Conservation (phyloP, 2,113 vertebrate genomes). For the Perca flavescens region DNA sequence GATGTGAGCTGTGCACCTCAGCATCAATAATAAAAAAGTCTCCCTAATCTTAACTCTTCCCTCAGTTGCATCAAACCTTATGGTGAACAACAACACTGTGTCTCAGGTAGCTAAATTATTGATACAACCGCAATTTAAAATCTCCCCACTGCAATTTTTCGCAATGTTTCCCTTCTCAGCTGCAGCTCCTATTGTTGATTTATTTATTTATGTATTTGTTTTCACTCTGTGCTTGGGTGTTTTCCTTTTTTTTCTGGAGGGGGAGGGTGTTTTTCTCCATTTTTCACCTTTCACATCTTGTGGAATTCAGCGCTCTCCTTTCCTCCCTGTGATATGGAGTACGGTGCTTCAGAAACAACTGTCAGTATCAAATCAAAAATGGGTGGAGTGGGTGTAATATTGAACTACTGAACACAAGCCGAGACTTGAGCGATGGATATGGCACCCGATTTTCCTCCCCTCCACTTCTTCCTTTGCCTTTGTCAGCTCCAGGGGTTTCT, state of each 20-base stretch:
- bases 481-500: conserved; percentile 85
- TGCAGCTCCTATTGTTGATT: conserved; percentile 79
- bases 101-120: conserved; percentile 82
- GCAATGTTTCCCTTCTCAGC: conserved; percentile 66
- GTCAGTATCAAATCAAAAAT: conserved; percentile 86
- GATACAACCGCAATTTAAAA: conserved; percentile 81
- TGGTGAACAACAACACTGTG: conserved; percentile 76
- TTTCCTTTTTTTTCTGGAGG: conserved; percentile 53
- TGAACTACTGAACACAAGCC: conserved; percentile 80
- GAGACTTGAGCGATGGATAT: conserved; percentile 77
- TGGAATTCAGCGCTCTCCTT: conserved; percentile 79
- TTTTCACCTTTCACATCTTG: conserved; percentile 80
- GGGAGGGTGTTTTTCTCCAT: conserved; percentile 61
- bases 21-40: conserved; percentile 81
- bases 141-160: conserved; percentile 75
- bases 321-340: conserved; percentile 82
- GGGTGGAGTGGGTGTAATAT: conserved; percentile 81
- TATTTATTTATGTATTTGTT: conserved; percentile 87
- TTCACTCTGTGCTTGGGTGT: conserved; percentile 74
- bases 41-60: conserved; percentile 79
- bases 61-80: conserved; percentile 73
- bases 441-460: conserved; percentile 74
- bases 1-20: conserved; percentile 72
- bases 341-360: conserved; percentile 82
- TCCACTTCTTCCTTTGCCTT: conserved; percentile 76